Percentiles rank a stretch among this genome's conserved stretches.
Evolutionary conservation across 2,888 invertebrate genomes (phyloP).

Genomic region (Ashinkailepas kermadecensis): DNA sequence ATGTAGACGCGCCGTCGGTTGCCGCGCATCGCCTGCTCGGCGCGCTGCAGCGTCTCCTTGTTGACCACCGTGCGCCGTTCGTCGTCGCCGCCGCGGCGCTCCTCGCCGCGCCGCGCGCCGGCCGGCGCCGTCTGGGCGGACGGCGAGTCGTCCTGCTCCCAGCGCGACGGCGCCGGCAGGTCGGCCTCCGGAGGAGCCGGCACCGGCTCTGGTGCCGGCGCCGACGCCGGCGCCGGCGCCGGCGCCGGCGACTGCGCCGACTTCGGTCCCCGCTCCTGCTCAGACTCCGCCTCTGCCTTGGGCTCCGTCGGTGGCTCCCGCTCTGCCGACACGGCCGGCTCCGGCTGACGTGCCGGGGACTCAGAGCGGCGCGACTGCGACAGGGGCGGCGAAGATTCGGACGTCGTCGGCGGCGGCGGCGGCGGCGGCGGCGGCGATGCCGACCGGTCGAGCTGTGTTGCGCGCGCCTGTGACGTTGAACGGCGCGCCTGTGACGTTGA

Average conservation of each 20-base stretch:
- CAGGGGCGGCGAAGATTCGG: no score
- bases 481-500: no score
- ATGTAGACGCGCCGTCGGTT: conserved; percentile 14
- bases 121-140: no score
- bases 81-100: background rate
- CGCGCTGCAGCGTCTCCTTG: background rate
- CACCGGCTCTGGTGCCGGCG: background rate
- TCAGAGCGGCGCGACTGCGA: no score
- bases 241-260: background rate
- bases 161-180: conserved; percentile 14
- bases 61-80: background rate
- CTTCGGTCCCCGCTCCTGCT: background rate
- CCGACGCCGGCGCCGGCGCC: background rate
- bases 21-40: background rate
- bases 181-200: background rate
- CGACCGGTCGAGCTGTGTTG: no score
- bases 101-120: background rate
- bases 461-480: no score
- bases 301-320: background rate
- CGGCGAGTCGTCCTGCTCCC: conserved; percentile 16
- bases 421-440: no score
- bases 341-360: no score
- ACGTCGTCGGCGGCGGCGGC: no score
- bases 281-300: background rate
- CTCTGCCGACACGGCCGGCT: background rate